Base-by-base conservation (phyloP, 2,888 invertebrate genomes). In the Schizaphis graminum region DNA sequence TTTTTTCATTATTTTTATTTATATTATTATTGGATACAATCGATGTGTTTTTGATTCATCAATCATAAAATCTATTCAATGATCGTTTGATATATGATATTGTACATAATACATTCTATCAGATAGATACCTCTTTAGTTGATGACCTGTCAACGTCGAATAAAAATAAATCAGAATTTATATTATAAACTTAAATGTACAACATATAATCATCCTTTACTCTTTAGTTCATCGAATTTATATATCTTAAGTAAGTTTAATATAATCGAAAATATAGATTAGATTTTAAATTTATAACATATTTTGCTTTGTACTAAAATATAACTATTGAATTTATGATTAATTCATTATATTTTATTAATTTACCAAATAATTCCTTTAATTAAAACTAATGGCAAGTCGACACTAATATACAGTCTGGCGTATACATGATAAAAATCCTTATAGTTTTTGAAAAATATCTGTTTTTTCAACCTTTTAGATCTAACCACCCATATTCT, bases 31-130 rank as follows among this genome's bases (percentile, higher is more conserved):
- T 67, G n/a, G 5, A 67, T 67, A 77, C 77, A 35, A 77, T 7
- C 35, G 77, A 35, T 35, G 21, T 85, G 44, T 44, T 44, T 44
- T 85, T 44, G 41, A 85, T 85, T 41, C 84, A 85, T 85, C 35
- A 35, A 85, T 85, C 84, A 41, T 85, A 44, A 85, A 85, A 85
- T 85, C 85, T 85, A 44, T 85, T 85, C 85, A 85, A 85, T 10
- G 26, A 44, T 85, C 44, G 35, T 35, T 77, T 21, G 35, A 35
- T 77, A 21, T 21, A 67, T 67, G 67, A 67, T 67, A 67, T n/a
- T 77, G 21, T 77, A 77, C n/a, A 67, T 67, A 77, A 35, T 77
- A 77, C 77, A 21, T 77, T 77, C 21, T n/a, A 67, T 35, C n/a
- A 67, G 67, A 67, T 67, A n/a, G 13, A n/a, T 77, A 35, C 67